These are phyloP conservation scores for Sesamia nonagrioides DNA, from an alignment of 1,140 invertebrate species.

Conservation along the genomic window DNA sequence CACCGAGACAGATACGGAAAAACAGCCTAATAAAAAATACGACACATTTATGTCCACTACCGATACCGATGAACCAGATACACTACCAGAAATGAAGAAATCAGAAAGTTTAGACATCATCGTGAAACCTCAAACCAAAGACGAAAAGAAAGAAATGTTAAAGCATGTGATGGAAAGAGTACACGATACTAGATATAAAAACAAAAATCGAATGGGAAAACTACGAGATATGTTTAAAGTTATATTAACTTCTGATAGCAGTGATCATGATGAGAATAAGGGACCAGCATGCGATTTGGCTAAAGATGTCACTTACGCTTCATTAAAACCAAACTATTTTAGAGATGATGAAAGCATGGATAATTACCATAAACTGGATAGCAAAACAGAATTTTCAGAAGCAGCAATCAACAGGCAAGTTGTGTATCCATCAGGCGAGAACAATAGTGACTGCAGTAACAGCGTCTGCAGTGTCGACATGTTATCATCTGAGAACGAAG, in stretches of 20 bases:
- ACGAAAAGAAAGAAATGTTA: constrained; percentile 69
- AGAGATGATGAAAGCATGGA: constrained; percentile 66
- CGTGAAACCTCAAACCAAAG: constrained; percentile 46
- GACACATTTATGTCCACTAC: constrained; percentile 18
- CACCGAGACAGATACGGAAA: not conserved
- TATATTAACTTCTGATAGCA: constrained; percentile 71
- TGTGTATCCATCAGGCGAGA: constrained; percentile 53
- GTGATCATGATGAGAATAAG: constrained; percentile 55
- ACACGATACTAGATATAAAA: constrained; percentile 55
- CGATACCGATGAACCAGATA: not conserved
- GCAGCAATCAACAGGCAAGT: constrained; percentile 37
- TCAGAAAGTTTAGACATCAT: constrained; percentile 19
- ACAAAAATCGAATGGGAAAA: constrained; percentile 59
- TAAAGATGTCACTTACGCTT: constrained; percentile 61
- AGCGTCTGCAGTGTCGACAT: constrained; percentile 16
- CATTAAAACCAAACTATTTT: constrained; percentile 61
- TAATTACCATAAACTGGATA: constrained; percentile 62
- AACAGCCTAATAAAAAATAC: not conserved
- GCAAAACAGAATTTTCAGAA: constrained; percentile 44
- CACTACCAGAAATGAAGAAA: not conserved
- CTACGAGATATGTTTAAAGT: constrained; percentile 65
- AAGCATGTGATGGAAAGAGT: constrained; percentile 66
- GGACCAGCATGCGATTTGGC: constrained; percentile 52
- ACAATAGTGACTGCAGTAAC: constrained; percentile 56
- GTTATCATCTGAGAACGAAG: constrained; percentile 19